Percentiles rank a stretch among this genome's conserved stretches.
These are phyloP conservation scores for Dendroctonus ponderosae DNA, from an alignment of 1,140 invertebrate genomes.

Conservation along the genomic window DNA sequence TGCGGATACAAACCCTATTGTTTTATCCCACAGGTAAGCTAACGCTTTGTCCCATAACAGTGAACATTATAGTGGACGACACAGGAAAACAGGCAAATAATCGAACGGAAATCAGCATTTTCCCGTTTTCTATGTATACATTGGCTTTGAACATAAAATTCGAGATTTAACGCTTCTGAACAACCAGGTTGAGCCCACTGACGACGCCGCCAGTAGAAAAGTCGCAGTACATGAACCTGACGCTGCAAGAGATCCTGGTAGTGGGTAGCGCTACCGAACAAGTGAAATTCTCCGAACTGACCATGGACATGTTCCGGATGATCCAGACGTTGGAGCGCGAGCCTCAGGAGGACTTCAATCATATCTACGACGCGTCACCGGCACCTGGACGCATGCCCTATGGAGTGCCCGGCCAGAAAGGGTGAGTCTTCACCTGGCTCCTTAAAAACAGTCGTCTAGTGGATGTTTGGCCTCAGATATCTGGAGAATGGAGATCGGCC, in stretches of 20 bases:
- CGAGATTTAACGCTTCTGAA: not conserved
- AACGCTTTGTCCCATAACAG: not conserved
- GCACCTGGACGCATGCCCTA: conserved; percentile 73
- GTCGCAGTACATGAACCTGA: conserved; percentile 79
- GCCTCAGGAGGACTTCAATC: conserved; percentile 79
- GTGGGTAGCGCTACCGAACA: conserved; percentile 92
- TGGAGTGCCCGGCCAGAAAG: conserved; percentile 56
- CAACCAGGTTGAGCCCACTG: conserved; percentile 70
- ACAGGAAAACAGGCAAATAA: not conserved
- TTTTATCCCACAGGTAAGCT: conserved; percentile 75
- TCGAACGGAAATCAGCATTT: too few species aligned
- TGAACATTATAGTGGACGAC: not conserved
- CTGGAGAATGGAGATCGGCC: conserved; percentile 69
- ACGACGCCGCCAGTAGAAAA: conserved; percentile 87
- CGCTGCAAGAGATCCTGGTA: conserved; percentile 91
- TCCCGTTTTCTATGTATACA: too few species aligned
- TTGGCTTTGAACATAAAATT: too few species aligned
- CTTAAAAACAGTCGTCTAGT: not conserved
- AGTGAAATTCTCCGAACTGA: conserved; percentile 97
- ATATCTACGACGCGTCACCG: conserved; percentile 83
- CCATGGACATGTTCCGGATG: conserved; percentile 98
- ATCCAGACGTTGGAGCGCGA: conserved; percentile 92
- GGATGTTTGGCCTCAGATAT: conserved; percentile 50
- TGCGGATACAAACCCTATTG: conserved; percentile 79
- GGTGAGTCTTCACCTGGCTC: conserved; percentile 23